These are phyloP conservation scores for Chauna torquata DNA, from an alignment of 2,113 vertebrate species.

Conservation along the genomic window DNA sequence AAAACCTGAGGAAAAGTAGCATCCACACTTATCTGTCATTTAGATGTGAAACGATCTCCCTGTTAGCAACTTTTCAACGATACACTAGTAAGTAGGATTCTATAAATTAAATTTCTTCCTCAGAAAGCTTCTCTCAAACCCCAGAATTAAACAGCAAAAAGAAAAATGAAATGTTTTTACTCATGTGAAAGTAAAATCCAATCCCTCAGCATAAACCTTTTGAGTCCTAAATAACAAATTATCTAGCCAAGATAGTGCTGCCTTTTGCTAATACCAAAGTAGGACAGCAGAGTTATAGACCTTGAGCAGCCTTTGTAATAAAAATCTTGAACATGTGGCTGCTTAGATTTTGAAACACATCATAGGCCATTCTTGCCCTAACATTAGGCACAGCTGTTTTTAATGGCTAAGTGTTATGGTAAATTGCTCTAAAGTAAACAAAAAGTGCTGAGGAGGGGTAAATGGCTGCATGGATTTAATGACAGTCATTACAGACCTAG, in stretches of 20 bases:
- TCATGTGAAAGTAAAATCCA: background rate
- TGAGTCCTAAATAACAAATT: background rate
- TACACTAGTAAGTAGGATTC: background rate
- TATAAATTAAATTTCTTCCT: background rate
- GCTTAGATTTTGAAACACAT: background rate
- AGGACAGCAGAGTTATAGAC: background rate
- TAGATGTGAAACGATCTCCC: background rate
- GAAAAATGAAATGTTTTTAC: background rate
- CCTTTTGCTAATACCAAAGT: background rate
- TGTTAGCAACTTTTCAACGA: background rate
- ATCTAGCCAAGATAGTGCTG: background rate
- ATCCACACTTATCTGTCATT: fast-evolving
- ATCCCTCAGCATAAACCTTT: background rate
- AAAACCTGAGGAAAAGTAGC: background rate
- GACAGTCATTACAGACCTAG: background rate
- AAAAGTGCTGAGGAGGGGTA: background rate
- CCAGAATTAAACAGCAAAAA: background rate
- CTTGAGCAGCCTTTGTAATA: background rate
- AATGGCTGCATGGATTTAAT: background rate
- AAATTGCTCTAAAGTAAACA: background rate
- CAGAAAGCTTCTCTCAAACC: background rate
- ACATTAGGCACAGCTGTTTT: background rate
- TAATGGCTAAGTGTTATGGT: background rate
- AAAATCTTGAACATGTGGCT: background rate
- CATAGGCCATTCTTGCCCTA: background rate